phyloP scores from a whole-genome alignment of 2,888 invertebrate species.

The Chalcosyrphus nemorum region DNA sequence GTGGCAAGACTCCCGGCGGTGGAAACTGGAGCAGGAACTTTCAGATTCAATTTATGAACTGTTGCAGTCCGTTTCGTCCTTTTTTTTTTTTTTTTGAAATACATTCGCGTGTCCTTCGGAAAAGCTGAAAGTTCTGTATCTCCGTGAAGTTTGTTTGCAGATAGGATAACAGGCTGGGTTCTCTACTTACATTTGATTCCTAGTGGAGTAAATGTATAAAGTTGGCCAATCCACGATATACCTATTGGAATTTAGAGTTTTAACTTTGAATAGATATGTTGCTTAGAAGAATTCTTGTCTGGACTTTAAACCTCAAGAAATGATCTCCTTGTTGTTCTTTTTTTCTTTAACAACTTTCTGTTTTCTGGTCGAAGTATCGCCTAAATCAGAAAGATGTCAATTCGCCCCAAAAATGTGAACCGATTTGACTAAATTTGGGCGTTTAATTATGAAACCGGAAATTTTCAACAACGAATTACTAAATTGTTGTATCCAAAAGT shows the following conservation, averaged over 20 bases:
- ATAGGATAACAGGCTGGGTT: constrained; percentile 12
- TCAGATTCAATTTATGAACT: constrained; percentile 49
- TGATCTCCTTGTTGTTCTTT: neutral
- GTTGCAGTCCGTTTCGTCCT: constrained; percentile 13
- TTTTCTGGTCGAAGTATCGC: too few species aligned
- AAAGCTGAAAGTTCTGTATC: constrained; percentile 31
- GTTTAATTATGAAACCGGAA: too few species aligned
- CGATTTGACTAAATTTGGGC: too few species aligned
- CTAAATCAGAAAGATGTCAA: too few species aligned
- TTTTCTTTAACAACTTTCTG: too few species aligned
- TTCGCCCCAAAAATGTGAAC: too few species aligned
- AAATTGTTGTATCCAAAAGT: too few species aligned
- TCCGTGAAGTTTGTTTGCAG: neutral
- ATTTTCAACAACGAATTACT: too few species aligned
- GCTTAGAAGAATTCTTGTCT: neutral
- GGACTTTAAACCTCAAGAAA: neutral
- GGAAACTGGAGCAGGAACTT: neutral
- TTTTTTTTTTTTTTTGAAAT: neutral
- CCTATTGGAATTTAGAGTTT: neutral
- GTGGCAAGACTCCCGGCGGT: constrained; percentile 27
- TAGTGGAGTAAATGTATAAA: neutral
- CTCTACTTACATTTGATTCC: constrained; percentile 11
- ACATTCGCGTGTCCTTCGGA: constrained; percentile 32
- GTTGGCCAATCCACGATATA: constrained; percentile 15
- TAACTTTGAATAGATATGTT: neutral